These are phyloP conservation scores for Hydraecia micacea DNA, from an alignment of 2,888 invertebrate species.

Conservation along the genomic window DNA sequence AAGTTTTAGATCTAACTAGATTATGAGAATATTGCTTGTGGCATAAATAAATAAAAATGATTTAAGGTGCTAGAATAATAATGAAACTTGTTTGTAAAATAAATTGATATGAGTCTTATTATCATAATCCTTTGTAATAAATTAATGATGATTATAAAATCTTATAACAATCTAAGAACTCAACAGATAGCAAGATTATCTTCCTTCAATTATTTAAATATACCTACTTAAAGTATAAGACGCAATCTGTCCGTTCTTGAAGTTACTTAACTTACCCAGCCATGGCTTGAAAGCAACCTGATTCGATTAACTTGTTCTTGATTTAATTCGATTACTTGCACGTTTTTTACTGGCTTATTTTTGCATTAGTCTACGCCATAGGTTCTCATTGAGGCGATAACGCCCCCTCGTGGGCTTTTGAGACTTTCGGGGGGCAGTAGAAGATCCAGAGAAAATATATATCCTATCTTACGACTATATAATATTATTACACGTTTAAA, in stretches of 20 bases:
- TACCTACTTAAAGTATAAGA: background rate
- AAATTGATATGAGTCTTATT: slow-evolving; percentile 5
- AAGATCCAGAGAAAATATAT: background rate
- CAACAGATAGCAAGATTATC: slow-evolving; percentile 45
- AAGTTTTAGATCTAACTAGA: slow-evolving; percentile 26
- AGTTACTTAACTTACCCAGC: background rate
- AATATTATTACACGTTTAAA: background rate
- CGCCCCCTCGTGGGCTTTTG: background rate
- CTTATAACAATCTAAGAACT: slow-evolving; percentile 2
- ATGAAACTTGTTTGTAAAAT: slow-evolving; percentile 18
- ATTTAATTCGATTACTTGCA: background rate
- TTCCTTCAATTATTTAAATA: slow-evolving; percentile 25
- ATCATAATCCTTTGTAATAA: slow-evolving; percentile 33
- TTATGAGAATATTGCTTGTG: slow-evolving; percentile 14
- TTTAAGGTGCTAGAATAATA: slow-evolving; percentile 25
- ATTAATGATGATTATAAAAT: background rate
- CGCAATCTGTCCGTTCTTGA: background rate
- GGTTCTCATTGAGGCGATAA: background rate
- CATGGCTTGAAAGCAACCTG: background rate
- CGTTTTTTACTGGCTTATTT: background rate
- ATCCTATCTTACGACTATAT: background rate
- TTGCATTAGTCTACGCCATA: background rate
- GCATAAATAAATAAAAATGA: slow-evolving; percentile 33
- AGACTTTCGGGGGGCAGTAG: background rate
- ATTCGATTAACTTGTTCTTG: background rate